Percentiles rank a stretch among this genome's conserved stretches.
Conservation (phyloP, 2,888 invertebrate species). For the Pilophorus perplexus region DNA sequence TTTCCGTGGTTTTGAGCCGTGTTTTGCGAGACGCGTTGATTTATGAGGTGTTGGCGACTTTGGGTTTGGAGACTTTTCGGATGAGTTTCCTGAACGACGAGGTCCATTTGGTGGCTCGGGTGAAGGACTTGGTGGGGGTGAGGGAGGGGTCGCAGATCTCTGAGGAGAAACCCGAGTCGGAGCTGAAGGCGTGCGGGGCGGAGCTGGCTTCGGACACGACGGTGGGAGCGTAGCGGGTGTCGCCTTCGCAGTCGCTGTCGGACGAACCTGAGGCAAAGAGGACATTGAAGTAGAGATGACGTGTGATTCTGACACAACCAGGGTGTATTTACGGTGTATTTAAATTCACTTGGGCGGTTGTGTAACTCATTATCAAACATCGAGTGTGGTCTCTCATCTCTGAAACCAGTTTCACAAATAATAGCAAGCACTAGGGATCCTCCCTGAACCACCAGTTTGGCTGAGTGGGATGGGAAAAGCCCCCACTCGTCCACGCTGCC, state of each 20-base stretch:
- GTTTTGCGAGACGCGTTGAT: neutral
- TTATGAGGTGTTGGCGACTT: slow-evolving; percentile 43
- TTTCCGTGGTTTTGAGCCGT: neutral
- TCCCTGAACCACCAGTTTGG: too few relatives aligned
- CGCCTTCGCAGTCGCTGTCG: slow-evolving; percentile 46
- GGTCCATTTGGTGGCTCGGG: slow-evolving; percentile 58
- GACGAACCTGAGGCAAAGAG: slow-evolving; percentile 42
- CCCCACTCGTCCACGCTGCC: too few relatives aligned
- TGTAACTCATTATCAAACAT: neutral
- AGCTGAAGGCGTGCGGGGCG: slow-evolving; percentile 49
- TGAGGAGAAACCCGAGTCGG: slow-evolving; percentile 56
- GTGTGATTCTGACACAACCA: too few relatives aligned
- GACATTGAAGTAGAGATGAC: too few relatives aligned
- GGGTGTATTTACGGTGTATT: too few relatives aligned
- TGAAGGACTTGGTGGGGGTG: slow-evolving; percentile 48
- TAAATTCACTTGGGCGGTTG: neutral
- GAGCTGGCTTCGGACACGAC: slow-evolving; percentile 46
- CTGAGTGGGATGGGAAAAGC: too few relatives aligned
- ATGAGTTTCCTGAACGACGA: slow-evolving; percentile 61
- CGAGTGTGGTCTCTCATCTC: too few relatives aligned
- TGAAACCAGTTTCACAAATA: too few relatives aligned
- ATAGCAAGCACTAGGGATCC: too few relatives aligned
- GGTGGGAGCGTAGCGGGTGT: slow-evolving; percentile 44
- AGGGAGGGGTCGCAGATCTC: slow-evolving; percentile 54
- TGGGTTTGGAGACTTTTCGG: slow-evolving; percentile 48